phyloP scores from a whole-genome alignment of 2,113 vertebrate species.

The Abramis brama region DNA sequence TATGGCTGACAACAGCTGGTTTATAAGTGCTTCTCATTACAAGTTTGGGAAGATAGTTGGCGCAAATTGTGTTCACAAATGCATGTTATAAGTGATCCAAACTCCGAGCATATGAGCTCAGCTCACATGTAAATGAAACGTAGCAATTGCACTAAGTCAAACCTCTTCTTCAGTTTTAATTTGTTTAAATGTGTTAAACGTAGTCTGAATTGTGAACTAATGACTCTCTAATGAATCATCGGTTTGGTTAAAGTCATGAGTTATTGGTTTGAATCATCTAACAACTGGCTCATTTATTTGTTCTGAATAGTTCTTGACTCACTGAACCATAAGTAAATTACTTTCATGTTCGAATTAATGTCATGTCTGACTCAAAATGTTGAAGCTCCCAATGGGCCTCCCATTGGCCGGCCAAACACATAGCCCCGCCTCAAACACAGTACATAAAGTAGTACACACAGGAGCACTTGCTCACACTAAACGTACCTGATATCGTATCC shows the following conservation, averaged over 20 bases:
- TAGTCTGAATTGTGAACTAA: background rate
- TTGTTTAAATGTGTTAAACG: no score
- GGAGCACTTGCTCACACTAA: background rate
- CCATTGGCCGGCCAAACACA: background rate
- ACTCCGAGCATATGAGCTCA: background rate
- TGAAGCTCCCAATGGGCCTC: background rate
- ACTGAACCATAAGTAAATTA: background rate
- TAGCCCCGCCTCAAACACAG: background rate
- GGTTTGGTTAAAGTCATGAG: no score
- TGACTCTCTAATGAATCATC: background rate
- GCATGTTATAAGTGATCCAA: no score
- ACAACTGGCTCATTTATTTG: background rate
- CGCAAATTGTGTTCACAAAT: no score
- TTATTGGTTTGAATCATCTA: background rate
- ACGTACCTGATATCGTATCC: slow-evolving; percentile 91
- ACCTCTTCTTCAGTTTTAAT: background rate
- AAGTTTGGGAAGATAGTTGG: no score
- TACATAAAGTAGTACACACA: background rate
- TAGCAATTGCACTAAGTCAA: background rate
- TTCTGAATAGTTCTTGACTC: background rate
- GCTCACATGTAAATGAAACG: background rate
- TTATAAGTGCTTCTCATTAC: background rate
- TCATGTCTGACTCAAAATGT: background rate
- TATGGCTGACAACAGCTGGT: background rate
- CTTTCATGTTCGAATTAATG: background rate